These are phyloP conservation scores for human (Homo sapiens) DNA, from an alignment of 2,113 vertebrate genomes.

Conservation along the genomic window DNA sequence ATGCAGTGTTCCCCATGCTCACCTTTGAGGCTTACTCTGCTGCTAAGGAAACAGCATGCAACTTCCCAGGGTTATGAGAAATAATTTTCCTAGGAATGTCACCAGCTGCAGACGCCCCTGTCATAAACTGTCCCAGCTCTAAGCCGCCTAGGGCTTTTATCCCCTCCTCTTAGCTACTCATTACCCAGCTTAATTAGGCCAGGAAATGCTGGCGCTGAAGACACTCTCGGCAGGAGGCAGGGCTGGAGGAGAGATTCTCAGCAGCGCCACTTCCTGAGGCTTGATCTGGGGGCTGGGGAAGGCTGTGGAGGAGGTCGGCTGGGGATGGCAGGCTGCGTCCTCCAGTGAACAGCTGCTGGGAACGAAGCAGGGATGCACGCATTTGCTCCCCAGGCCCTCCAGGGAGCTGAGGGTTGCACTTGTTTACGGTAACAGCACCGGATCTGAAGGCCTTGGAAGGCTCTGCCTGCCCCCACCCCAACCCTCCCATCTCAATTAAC, in stretches of 20 bases:
- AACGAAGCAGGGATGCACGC: background rate
- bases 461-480: background rate
- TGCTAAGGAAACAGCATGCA: background rate
- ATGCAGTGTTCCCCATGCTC: background rate
- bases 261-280: slow-evolving; percentile 66
- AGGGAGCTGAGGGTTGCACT: slow-evolving; percentile 52
- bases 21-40: background rate
- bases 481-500: background rate
- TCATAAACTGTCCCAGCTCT: slow-evolving; percentile 63
- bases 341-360: slow-evolving; percentile 9
- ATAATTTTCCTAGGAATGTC: slow-evolving; percentile 48
- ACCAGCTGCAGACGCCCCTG: slow-evolving; percentile 67
- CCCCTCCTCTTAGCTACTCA: slow-evolving; percentile 69
- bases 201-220: slow-evolving; percentile 60
- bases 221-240: slow-evolving; percentile 56
- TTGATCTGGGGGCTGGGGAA: slow-evolving; percentile 52
- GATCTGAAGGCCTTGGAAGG: slow-evolving; percentile 33
- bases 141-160: slow-evolving; percentile 66
- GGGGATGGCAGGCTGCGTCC: background rate
- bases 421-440: slow-evolving; percentile 50
- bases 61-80: slow-evolving; percentile 50
- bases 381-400: slow-evolving; percentile 38
- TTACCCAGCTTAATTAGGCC: slow-evolving; percentile 78
- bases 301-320: background rate
- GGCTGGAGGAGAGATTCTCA: slow-evolving; percentile 38